Conservation (phyloP, 2,113 vertebrate species). For the Numenius arquata region DNA sequence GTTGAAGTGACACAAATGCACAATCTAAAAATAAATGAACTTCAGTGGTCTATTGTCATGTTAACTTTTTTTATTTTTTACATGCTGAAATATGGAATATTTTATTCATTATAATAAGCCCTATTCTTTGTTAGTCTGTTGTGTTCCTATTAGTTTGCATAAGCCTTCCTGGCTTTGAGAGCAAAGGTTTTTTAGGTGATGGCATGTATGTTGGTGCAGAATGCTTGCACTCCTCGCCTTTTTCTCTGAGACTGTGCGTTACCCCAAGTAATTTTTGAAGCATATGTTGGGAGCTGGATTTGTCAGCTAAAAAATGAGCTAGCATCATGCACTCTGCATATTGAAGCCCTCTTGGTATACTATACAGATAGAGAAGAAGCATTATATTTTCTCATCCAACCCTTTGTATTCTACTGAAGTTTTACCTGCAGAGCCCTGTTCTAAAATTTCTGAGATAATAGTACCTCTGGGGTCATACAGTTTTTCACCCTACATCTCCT, state of each 20-base stretch:
- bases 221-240: not conserved
- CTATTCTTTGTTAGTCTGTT: not conserved
- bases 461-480: not conserved
- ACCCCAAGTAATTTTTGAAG: not conserved
- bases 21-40: conserved; percentile 27
- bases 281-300: not conserved
- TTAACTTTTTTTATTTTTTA: conserved; percentile 41
- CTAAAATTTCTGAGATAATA: not conserved
- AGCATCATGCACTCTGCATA: not conserved
- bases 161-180: not conserved
- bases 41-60: conserved; percentile 1
- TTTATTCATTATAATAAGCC: conserved; percentile 35
- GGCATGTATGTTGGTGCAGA: not conserved
- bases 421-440: not conserved
- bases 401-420: not conserved
- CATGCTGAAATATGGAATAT: not conserved
- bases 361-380: not conserved
- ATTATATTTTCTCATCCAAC: not conserved
- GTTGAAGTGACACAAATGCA: conserved; percentile 37
- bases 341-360: not conserved
- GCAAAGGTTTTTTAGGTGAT: not conserved
- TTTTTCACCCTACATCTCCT: not conserved
- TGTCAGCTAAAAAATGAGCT: not conserved
- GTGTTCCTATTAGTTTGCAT: not conserved
- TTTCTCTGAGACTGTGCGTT: not conserved